Conservation (phyloP, 2,113 vertebrate genomes). For the Bubo bubo region DNA sequence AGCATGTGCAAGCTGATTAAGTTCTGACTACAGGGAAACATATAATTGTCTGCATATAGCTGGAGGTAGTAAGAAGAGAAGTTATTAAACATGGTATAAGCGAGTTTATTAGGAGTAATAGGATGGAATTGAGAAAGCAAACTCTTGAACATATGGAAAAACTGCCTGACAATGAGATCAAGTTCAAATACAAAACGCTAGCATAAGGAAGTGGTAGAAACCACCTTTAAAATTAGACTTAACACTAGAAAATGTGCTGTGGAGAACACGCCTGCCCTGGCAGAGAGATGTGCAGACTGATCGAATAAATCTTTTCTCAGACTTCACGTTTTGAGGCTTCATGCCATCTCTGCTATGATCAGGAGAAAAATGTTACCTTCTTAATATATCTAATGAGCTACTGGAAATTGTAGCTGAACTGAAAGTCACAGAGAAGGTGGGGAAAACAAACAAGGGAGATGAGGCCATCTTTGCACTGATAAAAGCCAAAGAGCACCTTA, state of each 20-base stretch:
- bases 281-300: not conserved
- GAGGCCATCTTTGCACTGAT: not conserved
- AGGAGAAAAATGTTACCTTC: not conserved
- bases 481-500: not conserved
- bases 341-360: not conserved
- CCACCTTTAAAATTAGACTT: slow-evolving; percentile 1
- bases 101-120: slow-evolving; percentile 26
- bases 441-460: not conserved
- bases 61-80: slow-evolving; percentile 26
- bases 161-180: slow-evolving; percentile 5
- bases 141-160: slow-evolving; percentile 10
- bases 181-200: not conserved
- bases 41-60: not conserved
- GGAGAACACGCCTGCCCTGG: not conserved
- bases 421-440: not conserved
- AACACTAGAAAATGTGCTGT: not conserved
- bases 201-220: not conserved
- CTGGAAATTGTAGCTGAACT: not conserved
- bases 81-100: slow-evolving; percentile 18
- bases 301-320: not conserved
- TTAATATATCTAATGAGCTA: not conserved
- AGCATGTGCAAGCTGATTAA: not conserved
- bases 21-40: not conserved
- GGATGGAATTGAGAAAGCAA: not conserved
- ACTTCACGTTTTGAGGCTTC: not conserved